These are phyloP conservation scores for Sebastes kiyomatsui DNA, from an alignment of 2,797 vertebrate species.

Conservation along the genomic window DNA sequence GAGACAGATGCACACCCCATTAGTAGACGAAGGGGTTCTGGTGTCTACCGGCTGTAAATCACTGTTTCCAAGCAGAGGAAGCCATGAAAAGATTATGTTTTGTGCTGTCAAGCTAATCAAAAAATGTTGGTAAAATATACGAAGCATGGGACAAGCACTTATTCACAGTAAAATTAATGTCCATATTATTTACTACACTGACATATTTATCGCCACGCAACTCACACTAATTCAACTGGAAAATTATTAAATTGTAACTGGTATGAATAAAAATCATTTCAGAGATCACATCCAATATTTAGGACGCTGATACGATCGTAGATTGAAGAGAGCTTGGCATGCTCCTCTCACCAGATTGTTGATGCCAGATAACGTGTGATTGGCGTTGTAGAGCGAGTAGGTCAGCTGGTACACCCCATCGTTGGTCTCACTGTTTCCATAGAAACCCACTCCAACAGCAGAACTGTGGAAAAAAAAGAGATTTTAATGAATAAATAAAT, in stretches of 20 bases:
- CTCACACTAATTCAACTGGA: neutral
- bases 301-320: neutral
- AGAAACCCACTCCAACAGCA: constrained; percentile 94
- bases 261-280: neutral
- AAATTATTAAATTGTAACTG: neutral
- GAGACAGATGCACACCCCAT: constrained; percentile 45
- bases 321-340: constrained; percentile 9
- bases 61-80: constrained; percentile 6
- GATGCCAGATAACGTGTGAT: constrained; percentile 90
- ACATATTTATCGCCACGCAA: neutral
- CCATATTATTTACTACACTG: neutral
- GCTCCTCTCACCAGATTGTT: constrained; percentile 87
- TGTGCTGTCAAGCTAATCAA: neutral
- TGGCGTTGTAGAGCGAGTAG: constrained; percentile 92
- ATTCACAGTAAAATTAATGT: neutral
- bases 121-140: neutral
- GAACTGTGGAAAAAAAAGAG: constrained; percentile 75
- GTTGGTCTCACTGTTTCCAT: constrained; percentile 97
- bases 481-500: constrained; percentile 30
- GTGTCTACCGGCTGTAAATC: constrained; percentile 36
- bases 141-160: neutral
- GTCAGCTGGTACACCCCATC: constrained; percentile 94
- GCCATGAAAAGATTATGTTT: constrained; percentile 22
- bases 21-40: constrained; percentile 19
- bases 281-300: neutral